These are phyloP conservation scores for Cryptotermes secundus DNA, from an alignment of 1,140 invertebrate species.

Conservation along the genomic window DNA sequence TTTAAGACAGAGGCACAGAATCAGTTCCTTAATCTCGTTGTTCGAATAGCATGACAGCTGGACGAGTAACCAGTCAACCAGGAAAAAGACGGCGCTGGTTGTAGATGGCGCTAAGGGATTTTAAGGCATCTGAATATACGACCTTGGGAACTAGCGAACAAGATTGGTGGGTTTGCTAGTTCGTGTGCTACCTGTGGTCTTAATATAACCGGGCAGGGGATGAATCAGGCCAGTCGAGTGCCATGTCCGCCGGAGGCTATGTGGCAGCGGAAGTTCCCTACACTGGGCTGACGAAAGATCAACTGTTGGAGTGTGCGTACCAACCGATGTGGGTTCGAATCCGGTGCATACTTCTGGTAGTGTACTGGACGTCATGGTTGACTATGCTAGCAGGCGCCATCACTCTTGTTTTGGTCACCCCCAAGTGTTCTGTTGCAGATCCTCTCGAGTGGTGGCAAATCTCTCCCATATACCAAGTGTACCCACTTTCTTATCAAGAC, in stretches of 20 bases:
- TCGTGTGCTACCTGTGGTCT: too few relatives aligned
- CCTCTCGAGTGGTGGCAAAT: not conserved
- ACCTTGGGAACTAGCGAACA: too few relatives aligned
- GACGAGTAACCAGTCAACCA: too few relatives aligned
- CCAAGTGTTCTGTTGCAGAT: not conserved
- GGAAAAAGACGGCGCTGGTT: too few relatives aligned
- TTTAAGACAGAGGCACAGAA: too few relatives aligned
- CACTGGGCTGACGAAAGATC: not conserved
- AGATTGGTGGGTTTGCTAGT: not conserved
- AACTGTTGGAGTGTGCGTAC: not conserved
- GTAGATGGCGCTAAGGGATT: too few relatives aligned
- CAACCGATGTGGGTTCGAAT: not conserved
- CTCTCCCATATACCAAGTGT: not conserved
- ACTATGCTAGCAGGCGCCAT: not conserved
- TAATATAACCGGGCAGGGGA: not conserved
- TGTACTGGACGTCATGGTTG: not conserved
- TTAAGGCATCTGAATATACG: too few relatives aligned
- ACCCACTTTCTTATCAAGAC: not conserved
- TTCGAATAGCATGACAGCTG: too few relatives aligned
- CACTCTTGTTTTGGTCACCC: not conserved
- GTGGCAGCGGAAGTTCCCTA: not conserved
- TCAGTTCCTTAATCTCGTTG: too few relatives aligned
- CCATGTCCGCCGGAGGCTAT: not conserved
- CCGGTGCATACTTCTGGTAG: not conserved
- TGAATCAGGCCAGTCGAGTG: not conserved